Base-by-base conservation (phyloP, 1,140 invertebrate genomes). In the Myzus persicae region DNA sequence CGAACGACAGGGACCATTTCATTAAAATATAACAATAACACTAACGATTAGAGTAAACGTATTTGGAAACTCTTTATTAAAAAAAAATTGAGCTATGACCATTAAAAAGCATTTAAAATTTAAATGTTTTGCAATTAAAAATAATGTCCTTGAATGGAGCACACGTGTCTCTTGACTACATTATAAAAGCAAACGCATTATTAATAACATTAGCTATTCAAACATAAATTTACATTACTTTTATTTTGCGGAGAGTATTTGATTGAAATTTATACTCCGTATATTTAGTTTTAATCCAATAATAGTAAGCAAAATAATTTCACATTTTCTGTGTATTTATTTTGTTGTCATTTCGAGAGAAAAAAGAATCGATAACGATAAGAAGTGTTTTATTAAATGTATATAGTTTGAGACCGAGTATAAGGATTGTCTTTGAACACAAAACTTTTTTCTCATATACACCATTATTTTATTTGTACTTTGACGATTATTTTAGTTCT, bases 71-170 rank as follows among this genome's bases (percentile, higher is more conserved):
- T 76, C 59, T 82, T 82, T 82, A 82, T 38, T 38, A 82, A 82
- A 82, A 81, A 59, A 38, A 38, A 82, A 82, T 82, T 82, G 36
- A 82, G 22, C 7, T 22, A 38, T 22, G 76, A 20, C 76, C 82
- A 42, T 40, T 84, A 40, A 84, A 84, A 84, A 84, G 24, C 38
- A 40, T 84, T 84, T 84, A 3, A 84, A 84, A 42, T 84, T 84
- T 26, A 84, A 84, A 84, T 84, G 82, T 84, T 84, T 24, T 40
- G 38, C 40, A 84, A 84, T 84, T 84, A 84, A 84, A 84, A 84
- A 84, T 84, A 84, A 40, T 84, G 82, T 84, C 24, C 38, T 40
- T 42, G 38, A 40, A 84, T 26, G 22, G 24, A 24, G 7, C 82
- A 84, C 38, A 42, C 38, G 38, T 84, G 82, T 84, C 38, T 84